phyloP scores from a whole-genome alignment of 2,888 invertebrate species.

The Acanthopleura granulata region DNA sequence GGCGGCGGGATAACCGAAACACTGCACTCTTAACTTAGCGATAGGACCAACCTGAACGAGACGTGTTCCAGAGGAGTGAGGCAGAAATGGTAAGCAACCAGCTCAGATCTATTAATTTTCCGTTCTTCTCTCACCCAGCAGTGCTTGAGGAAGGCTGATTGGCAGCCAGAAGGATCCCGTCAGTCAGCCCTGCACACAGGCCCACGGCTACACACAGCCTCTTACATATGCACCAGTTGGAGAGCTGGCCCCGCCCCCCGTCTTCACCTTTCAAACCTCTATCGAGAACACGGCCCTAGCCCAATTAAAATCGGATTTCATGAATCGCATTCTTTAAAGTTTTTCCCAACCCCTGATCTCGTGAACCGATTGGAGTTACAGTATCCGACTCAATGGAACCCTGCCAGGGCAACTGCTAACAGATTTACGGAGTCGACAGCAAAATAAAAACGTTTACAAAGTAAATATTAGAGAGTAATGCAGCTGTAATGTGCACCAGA shows the following conservation, averaged over 20 bases:
- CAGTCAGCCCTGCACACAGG: constrained; percentile 4
- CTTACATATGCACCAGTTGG: background rate
- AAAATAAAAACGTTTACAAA: too few relatives aligned
- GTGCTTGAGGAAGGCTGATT: background rate
- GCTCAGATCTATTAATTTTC: constrained; percentile 5
- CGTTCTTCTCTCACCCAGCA: background rate
- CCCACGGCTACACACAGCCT: background rate
- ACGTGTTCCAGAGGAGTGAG: too few relatives aligned
- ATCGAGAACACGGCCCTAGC: background rate
- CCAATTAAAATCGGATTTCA: constrained; percentile 5
- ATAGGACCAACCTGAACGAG: too few relatives aligned
- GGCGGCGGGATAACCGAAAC: too few relatives aligned
- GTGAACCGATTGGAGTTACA: too few relatives aligned
- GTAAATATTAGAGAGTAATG: too few relatives aligned
- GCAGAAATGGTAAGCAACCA: background rate
- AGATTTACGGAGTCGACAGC: too few relatives aligned
- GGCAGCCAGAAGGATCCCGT: background rate
- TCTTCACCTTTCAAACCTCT: background rate
- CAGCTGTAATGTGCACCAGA: too few relatives aligned
- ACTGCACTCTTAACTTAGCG: too few relatives aligned
- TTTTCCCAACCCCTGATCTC: background rate
- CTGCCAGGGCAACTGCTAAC: too few relatives aligned
- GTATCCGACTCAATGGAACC: too few relatives aligned
- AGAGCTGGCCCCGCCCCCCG: background rate
- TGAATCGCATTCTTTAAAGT: constrained; percentile 8